Base-by-base conservation (phyloP, 2,888 invertebrate species). In the Octodonta nipae region DNA sequence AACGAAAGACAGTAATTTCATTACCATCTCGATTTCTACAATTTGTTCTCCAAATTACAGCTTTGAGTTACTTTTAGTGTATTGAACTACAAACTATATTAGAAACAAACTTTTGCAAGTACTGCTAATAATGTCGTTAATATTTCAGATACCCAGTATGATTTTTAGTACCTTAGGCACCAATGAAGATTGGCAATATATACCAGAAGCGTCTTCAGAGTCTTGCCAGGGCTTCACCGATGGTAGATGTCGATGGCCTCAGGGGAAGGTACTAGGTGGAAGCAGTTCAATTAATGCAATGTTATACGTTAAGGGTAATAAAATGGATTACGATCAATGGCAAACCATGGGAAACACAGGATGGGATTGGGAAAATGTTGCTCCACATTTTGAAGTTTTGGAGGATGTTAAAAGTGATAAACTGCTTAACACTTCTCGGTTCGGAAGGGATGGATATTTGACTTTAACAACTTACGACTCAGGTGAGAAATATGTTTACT, bases 301-400 rank as follows among this genome's bases (percentile, higher is more conserved):
- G 75, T 34, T 77, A 1, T 74, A 79, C 49, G 51, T 75, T 0
- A 61, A 73, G 3, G 80, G 80, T 0, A 73, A 74, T 54, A 65
- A 68, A 3, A 48, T 50, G 3, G 80, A 81, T 50, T 81, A 68
- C 47, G 71, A 81, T 46, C 50, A 58, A 1, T 81, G 81, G 81
- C 64, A 65, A 5, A 46, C 50, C 1, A 27, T 37, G 20, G 79
- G 79, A 0, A 78, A 74, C 45, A 36, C 51, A 0, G 73, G 71
- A 1, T 81, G 81, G 81, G 63, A 60, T 26, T 70, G 62, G 47
- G 53, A 64, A 1, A 53, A 60, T 4, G 60, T 70, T 0, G 45
- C 66, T 2, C 58, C 61, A 1, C 58, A 62, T 40, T 73, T 71
- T 46, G 52, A 54, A 32, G 54, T 56, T 36, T 46, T 56, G 0